Conservation (phyloP, 2,888 invertebrate genomes). For the Tolmerus cingulatus region DNA sequence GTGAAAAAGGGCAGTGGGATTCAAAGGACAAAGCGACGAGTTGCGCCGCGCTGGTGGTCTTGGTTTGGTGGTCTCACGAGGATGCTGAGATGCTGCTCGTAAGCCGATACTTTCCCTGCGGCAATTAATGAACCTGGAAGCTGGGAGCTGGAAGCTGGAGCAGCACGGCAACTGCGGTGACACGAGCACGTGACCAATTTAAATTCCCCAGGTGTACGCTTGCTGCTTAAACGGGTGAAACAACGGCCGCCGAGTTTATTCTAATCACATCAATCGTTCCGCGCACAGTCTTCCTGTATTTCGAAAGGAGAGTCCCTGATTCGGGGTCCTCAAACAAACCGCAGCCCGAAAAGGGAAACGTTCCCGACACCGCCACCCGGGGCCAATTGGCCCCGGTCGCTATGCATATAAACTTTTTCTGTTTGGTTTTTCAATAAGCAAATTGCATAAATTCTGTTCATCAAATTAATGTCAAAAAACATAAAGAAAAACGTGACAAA, state of each 20-base stretch:
- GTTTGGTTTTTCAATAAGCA: constrained; percentile 54
- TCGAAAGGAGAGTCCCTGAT: constrained; percentile 29
- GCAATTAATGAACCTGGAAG: constrained; percentile 2
- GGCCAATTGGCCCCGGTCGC: constrained; percentile 43
- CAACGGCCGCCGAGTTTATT: constrained; percentile 4
- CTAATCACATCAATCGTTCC: constrained; percentile 38
- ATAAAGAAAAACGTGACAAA: constrained; percentile 54
- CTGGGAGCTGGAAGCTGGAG: not conserved
- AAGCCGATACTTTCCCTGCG: constrained; percentile 5
- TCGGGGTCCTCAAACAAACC: constrained; percentile 25
- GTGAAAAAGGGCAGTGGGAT: not conserved
- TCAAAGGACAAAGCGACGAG: not conserved
- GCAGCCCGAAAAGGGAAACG: not conserved
- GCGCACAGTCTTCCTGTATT: constrained; percentile 19
- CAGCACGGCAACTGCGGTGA: not conserved
- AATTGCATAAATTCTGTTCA: constrained; percentile 54
- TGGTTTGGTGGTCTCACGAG: not conserved
- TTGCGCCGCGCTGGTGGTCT: not conserved
- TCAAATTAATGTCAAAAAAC: constrained; percentile 55
- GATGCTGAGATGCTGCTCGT: not conserved
- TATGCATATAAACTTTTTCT: constrained; percentile 37
- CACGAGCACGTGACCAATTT: constrained; percentile 7
- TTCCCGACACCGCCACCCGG: not conserved
- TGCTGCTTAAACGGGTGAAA: not conserved
- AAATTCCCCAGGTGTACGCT: constrained; percentile 15